phyloP scores from a whole-genome alignment of 1,140 invertebrate species.

The Drosophila grimshawi region DNA sequence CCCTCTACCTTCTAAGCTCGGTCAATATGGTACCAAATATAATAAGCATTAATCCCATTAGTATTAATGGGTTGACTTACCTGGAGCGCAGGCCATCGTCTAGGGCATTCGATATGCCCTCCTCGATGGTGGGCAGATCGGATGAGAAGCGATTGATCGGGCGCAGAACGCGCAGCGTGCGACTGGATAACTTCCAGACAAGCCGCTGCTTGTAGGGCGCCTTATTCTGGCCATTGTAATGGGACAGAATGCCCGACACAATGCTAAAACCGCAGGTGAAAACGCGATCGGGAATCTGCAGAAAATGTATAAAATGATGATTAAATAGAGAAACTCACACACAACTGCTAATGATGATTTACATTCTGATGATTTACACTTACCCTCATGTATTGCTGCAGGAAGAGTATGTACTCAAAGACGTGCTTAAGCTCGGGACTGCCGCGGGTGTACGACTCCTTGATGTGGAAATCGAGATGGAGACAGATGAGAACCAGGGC shows the following conservation, averaged over 20 bases:
- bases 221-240: slow-evolving; percentile 89
- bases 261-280: slow-evolving; percentile 87
- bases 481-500: slow-evolving; percentile 89
- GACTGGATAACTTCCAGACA: slow-evolving; percentile 89
- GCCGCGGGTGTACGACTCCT: slow-evolving; percentile 80
- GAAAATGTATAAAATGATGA: slow-evolving; percentile 17
- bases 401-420: slow-evolving; percentile 83
- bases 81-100: slow-evolving; percentile 82
- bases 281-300: slow-evolving; percentile 88
- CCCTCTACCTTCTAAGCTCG: no score
- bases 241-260: slow-evolving; percentile 87
- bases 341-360: no score
- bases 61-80: slow-evolving; percentile 42
- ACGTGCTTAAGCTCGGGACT: slow-evolving; percentile 82
- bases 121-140: slow-evolving; percentile 90
- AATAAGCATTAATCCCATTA: no score
- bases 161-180: slow-evolving; percentile 88
- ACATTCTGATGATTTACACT: background rate
- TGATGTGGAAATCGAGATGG: slow-evolving; percentile 86
- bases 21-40: no score
- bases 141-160: slow-evolving; percentile 90
- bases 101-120: slow-evolving; percentile 84
- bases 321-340: background rate
- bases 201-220: slow-evolving; percentile 90
- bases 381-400: slow-evolving; percentile 82